A percentile compares a stretch with the other conserved stretches of the same genome.
phyloP scores from a whole-genome alignment of 1,140 invertebrate species.

The Micrasema minimum region DNA sequence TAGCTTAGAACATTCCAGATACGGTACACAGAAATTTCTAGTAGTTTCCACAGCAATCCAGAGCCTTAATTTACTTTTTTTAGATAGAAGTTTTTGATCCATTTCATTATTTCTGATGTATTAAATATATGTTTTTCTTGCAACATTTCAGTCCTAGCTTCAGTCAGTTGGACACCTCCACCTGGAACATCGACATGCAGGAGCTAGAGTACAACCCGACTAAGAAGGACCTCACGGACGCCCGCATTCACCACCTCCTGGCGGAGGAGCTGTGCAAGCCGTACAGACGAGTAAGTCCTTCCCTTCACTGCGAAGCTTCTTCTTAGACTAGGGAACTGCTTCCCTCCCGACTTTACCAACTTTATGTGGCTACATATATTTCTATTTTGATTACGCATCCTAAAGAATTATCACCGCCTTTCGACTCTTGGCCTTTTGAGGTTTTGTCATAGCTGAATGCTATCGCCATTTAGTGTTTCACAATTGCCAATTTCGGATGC shows the following conservation, averaged over 20 bases:
- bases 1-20: too few relatives aligned
- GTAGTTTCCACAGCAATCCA: too few relatives aligned
- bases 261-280: constrained; percentile 92
- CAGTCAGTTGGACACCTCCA: constrained; percentile 81
- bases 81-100: neutral
- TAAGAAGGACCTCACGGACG: constrained; percentile 90
- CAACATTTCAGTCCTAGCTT: constrained; percentile 75
- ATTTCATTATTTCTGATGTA: too few relatives aligned
- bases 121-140: too few relatives aligned
- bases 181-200: constrained; percentile 92
- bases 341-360: too few relatives aligned
- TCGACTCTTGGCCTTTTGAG: constrained; percentile 11
- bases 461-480: too few relatives aligned
- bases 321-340: neutral
- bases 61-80: too few relatives aligned
- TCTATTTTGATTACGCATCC: constrained; percentile 39
- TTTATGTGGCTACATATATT: constrained; percentile 36
- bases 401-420: constrained; percentile 29
- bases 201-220: constrained; percentile 93
- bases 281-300: constrained; percentile 84
- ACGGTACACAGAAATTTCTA: too few relatives aligned
- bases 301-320: constrained; percentile 42
- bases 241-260: constrained; percentile 91
- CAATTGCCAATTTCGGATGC: too few relatives aligned
- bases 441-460: constrained; percentile 26